A percentile compares a stretch with the other conserved stretches of the same genome.
These are phyloP conservation scores for Pinna nobilis DNA, from an alignment of 1,140 invertebrate genomes.

Conservation along the genomic window DNA sequence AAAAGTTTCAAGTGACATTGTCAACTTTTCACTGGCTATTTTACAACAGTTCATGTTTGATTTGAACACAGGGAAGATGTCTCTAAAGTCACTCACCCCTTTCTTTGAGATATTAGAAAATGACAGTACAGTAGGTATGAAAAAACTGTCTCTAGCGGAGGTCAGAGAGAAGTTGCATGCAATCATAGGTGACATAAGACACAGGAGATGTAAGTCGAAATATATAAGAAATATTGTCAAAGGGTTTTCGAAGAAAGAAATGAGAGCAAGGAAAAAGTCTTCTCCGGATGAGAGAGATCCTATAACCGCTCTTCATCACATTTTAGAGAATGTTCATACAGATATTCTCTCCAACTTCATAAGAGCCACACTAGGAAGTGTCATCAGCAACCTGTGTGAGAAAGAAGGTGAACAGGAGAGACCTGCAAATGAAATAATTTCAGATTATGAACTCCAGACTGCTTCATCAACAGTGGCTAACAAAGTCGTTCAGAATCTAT, in stretches of 20 bases:
- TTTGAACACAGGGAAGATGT: background rate
- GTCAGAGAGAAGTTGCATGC: background rate
- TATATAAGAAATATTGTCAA: conserved; percentile 6
- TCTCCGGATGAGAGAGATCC: background rate
- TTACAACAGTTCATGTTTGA: conserved; percentile 21
- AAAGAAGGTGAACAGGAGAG: background rate
- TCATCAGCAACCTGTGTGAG: conserved; percentile 1
- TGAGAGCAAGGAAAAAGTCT: background rate
- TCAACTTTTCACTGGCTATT: conserved; percentile 28
- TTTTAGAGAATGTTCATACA: conserved; percentile 12
- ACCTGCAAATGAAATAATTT: background rate
- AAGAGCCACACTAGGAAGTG: conserved; percentile 1
- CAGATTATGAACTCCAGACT: background rate
- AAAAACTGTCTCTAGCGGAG: background rate
- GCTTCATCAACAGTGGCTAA: conserved; percentile 24
- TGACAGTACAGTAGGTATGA: background rate
- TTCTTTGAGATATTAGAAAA: no score
- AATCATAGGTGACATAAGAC: conserved; percentile 15
- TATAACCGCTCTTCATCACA: background rate
- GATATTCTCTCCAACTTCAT: conserved; percentile 23
- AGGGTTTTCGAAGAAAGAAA: background rate
- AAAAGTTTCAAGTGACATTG: conserved; percentile 15
- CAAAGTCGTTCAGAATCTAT: conserved; percentile 16
- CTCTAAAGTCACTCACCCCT: no score
- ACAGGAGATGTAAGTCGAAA: background rate